Base-by-base conservation (phyloP, 2,888 invertebrate genomes). In the Phaonia tiefii region DNA sequence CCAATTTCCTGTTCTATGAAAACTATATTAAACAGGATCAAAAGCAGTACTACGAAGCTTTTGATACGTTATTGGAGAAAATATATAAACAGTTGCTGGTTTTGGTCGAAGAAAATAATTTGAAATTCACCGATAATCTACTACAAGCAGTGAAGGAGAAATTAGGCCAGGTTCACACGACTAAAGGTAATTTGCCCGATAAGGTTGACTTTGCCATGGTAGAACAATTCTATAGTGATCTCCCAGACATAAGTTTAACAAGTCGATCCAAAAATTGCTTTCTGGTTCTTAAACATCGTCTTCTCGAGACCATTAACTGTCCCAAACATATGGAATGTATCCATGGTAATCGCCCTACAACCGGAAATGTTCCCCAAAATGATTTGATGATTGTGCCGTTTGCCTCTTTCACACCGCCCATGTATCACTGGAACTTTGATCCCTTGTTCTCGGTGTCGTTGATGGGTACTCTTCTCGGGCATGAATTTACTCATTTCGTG, bases 401-500 rank as follows among this genome's bases (percentile, higher is more conserved):
- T 2, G 80, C 85, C 1, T 86, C 89, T 0, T 80, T 89, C 0
- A 86, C 87, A 44, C 69, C 81, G 7, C 86, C 86, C 0, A 56
- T 88, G 1, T 85, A 84, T n/a, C 44, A 83, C 0, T 31, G 67
- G 1, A 78, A 84, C 1, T 75, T 86, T 2, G 86, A 86, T 13
- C 84, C 86, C 11, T 51, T 87, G 0, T 83, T 87, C 26, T 87
- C 86, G 70, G 46, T 86, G 5, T 86, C 89, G 8, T 42, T 86
- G 0, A 25, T 89, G 46, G 89, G 89, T 1, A 89, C 89, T 42
- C 78, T 89, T 2, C 74, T 89, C 1, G 84, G 86, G 0, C 89
- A 89, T n/a, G 90, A 89, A 69, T 51, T 89, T 0, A 79, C 85
- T 2, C 89, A 89, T 13, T 87, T 85, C 2, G 88, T 89, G 22